phyloP scores from a whole-genome alignment of 1,140 invertebrate species.

The Bemisia tabaci region DNA sequence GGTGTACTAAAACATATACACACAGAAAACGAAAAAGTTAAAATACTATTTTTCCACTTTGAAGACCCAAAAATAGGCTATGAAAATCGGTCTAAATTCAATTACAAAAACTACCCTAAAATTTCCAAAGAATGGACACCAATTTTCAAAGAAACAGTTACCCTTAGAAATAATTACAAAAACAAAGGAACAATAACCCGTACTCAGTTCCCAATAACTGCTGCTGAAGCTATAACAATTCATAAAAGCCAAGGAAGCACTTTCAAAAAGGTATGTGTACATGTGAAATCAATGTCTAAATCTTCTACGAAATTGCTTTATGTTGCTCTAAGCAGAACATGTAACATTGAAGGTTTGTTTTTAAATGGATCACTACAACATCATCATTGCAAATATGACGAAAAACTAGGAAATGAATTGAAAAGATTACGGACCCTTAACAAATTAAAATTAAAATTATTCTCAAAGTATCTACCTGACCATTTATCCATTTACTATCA shows the following conservation, averaged over 20 bases:
- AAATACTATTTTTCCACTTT: neutral
- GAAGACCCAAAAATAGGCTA: neutral
- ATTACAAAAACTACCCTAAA: neutral
- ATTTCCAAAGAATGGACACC: neutral
- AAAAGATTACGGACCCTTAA: neutral
- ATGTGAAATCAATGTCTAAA: constrained; percentile 12
- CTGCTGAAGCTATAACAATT: constrained; percentile 25
- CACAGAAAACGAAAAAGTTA: neutral
- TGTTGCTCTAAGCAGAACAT: constrained; percentile 20
- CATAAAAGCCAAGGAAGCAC: constrained; percentile 23
- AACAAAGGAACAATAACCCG: constrained; percentile 10
- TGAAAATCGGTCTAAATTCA: neutral
- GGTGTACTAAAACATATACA: constrained; percentile 12
- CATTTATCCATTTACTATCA: neutral
- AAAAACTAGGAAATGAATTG: neutral
- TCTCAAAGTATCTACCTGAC: neutral
- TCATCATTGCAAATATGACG: neutral
- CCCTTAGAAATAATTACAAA: neutral
- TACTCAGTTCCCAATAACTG: constrained; percentile 25
- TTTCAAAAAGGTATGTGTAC: constrained; percentile 21
- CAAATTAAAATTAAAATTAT: neutral
- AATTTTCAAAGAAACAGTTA: neutral
- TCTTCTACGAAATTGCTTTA: constrained; percentile 19
- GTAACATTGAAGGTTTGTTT: constrained; percentile 19
- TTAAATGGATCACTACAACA: neutral